Percentiles rank a stretch among this genome's conserved stretches.
Conservation (phyloP, 2,888 invertebrate species). For the Eurytoma californica region DNA sequence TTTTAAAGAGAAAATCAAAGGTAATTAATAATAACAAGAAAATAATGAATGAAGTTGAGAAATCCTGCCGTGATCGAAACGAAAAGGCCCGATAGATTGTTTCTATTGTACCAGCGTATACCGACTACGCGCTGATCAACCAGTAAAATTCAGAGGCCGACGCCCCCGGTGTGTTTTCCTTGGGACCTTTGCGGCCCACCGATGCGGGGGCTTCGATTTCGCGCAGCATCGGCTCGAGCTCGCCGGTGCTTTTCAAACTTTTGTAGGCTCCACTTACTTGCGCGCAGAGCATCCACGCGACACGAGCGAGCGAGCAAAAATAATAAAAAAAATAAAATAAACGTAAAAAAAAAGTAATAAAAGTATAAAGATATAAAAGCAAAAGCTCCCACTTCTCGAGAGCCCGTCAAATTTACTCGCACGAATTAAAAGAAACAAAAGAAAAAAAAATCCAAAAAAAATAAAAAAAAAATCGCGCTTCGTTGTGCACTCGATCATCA, state of each 20-base stretch:
- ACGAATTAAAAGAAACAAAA: slow-evolving; percentile 25
- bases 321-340: slow-evolving; percentile 48
- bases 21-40: slow-evolving; percentile 33
- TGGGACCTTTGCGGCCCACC: slow-evolving; percentile 11
- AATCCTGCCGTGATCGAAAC: slow-evolving; percentile 48
- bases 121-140: slow-evolving; percentile 19
- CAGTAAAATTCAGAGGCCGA: background rate
- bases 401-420: slow-evolving; percentile 54
- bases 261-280: slow-evolving; percentile 42
- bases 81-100: slow-evolving; percentile 35
- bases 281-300: slow-evolving; percentile 39
- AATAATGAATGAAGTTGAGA: slow-evolving; percentile 40
- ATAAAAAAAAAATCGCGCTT: slow-evolving; percentile 40
- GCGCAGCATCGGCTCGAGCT: slow-evolving; percentile 44
- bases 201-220: slow-evolving; percentile 32
- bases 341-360: slow-evolving; percentile 47
- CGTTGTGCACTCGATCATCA: slow-evolving; percentile 51
- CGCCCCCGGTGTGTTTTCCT: slow-evolving; percentile 9
- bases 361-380: no score
- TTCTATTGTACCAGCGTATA: slow-evolving; percentile 30
- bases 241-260: slow-evolving; percentile 56
- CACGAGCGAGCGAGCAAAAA: slow-evolving; percentile 38
- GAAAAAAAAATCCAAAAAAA: no score
- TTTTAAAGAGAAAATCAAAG: slow-evolving; percentile 33
- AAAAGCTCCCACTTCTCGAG: slow-evolving; percentile 47